Conservation (phyloP, 2,113 vertebrate species). For the Thunnus thynnus region DNA sequence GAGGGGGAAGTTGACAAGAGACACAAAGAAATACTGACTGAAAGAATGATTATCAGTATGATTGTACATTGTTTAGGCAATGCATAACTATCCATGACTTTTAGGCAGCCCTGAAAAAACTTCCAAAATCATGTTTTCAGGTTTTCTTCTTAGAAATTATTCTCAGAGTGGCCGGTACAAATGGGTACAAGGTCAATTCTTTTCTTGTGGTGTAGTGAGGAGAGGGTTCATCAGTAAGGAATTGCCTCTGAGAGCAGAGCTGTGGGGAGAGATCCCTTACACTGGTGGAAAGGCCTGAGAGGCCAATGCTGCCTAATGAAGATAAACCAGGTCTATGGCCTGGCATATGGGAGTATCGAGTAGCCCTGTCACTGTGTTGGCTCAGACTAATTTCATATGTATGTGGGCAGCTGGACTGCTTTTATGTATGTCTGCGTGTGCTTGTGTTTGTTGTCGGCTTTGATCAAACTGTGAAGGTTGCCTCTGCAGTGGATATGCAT, state of each 20-base stretch:
- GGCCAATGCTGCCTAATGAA: slow-evolving; percentile 59
- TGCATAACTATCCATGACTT: no score
- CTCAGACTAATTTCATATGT: slow-evolving; percentile 32
- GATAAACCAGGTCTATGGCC: slow-evolving; percentile 56
- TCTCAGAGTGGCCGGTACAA: not conserved
- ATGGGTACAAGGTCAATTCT: not conserved
- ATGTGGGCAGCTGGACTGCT: slow-evolving; percentile 36
- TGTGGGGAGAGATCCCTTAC: slow-evolving; percentile 50
- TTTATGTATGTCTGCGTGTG: slow-evolving; percentile 2
- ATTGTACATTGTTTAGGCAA: no score
- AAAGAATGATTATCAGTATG: no score
- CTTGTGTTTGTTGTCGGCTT: slow-evolving; percentile 23
- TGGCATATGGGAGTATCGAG: slow-evolving; percentile 57
- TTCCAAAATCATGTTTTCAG: no score
- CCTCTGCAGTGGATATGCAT: not conserved
- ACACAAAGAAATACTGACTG: no score
- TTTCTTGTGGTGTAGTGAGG: slow-evolving; percentile 1
- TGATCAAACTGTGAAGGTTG: slow-evolving; percentile 33
- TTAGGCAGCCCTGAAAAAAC: no score
- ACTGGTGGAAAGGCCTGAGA: slow-evolving; percentile 29
- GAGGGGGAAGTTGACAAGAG: no score
- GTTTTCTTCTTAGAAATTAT: not conserved
- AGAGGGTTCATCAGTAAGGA: slow-evolving; percentile 36
- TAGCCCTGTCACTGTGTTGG: slow-evolving; percentile 57
- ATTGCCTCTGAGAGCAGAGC: slow-evolving; percentile 20